These are phyloP conservation scores for Peromyscus aztecus DNA, from an alignment of 2,797 vertebrate species.

Conservation along the genomic window DNA sequence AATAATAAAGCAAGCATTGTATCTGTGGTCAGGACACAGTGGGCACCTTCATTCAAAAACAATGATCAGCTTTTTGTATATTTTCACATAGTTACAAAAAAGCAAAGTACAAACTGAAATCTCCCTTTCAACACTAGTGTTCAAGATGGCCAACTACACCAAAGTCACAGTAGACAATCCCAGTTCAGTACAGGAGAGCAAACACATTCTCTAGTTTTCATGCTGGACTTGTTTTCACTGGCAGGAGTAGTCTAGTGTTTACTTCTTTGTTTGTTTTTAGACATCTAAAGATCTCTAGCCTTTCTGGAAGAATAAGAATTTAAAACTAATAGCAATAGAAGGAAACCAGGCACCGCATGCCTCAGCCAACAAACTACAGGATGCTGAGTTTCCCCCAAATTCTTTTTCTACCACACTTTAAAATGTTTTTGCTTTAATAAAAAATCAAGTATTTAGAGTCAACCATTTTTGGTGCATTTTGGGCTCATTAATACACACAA, in stretches of 20 bases:
- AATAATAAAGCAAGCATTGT: slow-evolving; percentile 11
- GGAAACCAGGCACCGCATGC: slow-evolving; percentile 52
- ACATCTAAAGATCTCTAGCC: neutral
- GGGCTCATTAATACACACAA: slow-evolving; percentile 80
- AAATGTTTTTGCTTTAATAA: slow-evolving; percentile 46
- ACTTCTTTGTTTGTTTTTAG: neutral
- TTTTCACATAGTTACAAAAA: slow-evolving; percentile 54
- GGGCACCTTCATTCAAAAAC: slow-evolving; percentile 15
- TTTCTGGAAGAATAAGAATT: slow-evolving; percentile 25
- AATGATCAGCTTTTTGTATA: slow-evolving; percentile 22
- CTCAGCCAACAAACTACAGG: slow-evolving; percentile 51
- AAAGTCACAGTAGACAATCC: slow-evolving; percentile 27
- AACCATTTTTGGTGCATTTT: slow-evolving; percentile 77
- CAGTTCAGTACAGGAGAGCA: slow-evolving; percentile 43
- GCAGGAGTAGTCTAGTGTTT: neutral
- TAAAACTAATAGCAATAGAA: neutral
- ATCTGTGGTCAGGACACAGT: neutral
- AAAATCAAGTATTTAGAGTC: slow-evolving; percentile 33
- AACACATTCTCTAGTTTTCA: slow-evolving; percentile 27
- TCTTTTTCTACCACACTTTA: slow-evolving; percentile 62
- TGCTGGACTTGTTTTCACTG: slow-evolving; percentile 57
- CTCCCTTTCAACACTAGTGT: slow-evolving; percentile 12
- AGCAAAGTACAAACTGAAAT: neutral
- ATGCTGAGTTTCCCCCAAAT: slow-evolving; percentile 69
- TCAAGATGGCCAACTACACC: neutral